Base-by-base conservation (phyloP, 2,113 vertebrate genomes). In the Melanerpes formicivorus region DNA sequence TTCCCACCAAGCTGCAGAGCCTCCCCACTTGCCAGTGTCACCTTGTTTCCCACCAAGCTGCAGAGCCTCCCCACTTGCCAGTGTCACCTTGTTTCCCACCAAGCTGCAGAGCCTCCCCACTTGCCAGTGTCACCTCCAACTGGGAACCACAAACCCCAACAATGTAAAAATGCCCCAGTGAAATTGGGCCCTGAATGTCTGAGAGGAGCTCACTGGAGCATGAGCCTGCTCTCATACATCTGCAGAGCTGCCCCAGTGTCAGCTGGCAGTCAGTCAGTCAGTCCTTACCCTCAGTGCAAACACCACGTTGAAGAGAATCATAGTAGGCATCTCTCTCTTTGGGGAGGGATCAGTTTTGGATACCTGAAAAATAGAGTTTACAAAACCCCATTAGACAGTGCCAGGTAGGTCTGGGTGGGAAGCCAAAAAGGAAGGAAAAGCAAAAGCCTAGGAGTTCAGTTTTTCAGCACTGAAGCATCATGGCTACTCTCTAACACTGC, bases 251-350 rank as follows among this genome's bases (percentile, higher is more conserved):
- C n/a, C 37, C 16, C 29, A n/a, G 55, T 65, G 64, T 9, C 69
- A 69, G 58, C 74, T 37, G 46, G 60, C 80, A 52, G 15, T n/a
- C 80, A 52, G 15, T n/a, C 55, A 42, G 18, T 46, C 5, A 42
- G 67, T 77, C 30, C 98, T 97, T 98, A 99, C 99, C 99, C 99
- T 97, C 22, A 99, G 96, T 26, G 99, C 99, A 97, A 99, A 99
- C 15, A 99, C 99, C 84, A 99, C 99, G 6, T 99, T 99, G 94
- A 99, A 99, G 54, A 99, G 97, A 95, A 99, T 99, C 99, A 99
- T 99, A 5, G 99, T 99, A 48, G 99, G 99, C 97, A 98, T 98
- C 94, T 99, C 99, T 94, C 99, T 98, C 96, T 99, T 99, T 8
- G 99, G 99, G 14, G 99, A 99, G 27, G 99, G 99, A 88, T 99